Conservation (phyloP, 1,140 invertebrate species). For the Lordiphosa mommai region DNA sequence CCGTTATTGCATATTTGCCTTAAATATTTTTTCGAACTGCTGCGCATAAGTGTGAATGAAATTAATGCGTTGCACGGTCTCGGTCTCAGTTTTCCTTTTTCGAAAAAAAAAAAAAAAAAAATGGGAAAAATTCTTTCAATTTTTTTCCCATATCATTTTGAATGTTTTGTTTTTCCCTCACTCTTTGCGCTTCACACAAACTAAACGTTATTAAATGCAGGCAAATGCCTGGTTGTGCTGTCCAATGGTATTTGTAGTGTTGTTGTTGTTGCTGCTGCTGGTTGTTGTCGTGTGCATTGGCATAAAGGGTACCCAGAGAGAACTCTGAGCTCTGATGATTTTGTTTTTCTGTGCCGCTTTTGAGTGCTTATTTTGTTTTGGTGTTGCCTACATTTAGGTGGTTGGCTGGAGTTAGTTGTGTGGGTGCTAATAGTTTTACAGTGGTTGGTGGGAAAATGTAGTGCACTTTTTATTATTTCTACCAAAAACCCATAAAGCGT, state of each 20-base stretch:
- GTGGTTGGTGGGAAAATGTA: conserved; percentile 27
- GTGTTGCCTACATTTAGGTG: conserved; percentile 61
- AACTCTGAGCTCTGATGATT: conserved; percentile 18
- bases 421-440: conserved; percentile 12
- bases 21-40: conserved; percentile 64
- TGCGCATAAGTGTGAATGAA: conserved; percentile 70
- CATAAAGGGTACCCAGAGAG: conserved; percentile 35
- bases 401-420: conserved; percentile 1
- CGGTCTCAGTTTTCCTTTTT: conserved; percentile 7
- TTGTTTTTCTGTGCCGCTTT: conserved; percentile 24
- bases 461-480: no score
- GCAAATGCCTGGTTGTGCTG: conserved; percentile 44
- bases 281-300: conserved; percentile 31
- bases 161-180: conserved; percentile 30
- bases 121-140: conserved; percentile 39
- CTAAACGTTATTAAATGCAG: conserved; percentile 77
- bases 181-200: conserved; percentile 46
- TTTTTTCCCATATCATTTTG: conserved; percentile 64
- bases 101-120: no score
- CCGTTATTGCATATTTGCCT: conserved; percentile 76
- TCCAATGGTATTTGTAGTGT: conserved; percentile 53
- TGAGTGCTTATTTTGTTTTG: conserved; percentile 58
- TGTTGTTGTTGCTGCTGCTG: conserved; percentile 20
- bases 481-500: no score
- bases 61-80: conserved; percentile 66